Evolutionary conservation across 2,888 invertebrate genomes (phyloP).

Genomic region (Branchipolynoe longqiensis): DNA sequence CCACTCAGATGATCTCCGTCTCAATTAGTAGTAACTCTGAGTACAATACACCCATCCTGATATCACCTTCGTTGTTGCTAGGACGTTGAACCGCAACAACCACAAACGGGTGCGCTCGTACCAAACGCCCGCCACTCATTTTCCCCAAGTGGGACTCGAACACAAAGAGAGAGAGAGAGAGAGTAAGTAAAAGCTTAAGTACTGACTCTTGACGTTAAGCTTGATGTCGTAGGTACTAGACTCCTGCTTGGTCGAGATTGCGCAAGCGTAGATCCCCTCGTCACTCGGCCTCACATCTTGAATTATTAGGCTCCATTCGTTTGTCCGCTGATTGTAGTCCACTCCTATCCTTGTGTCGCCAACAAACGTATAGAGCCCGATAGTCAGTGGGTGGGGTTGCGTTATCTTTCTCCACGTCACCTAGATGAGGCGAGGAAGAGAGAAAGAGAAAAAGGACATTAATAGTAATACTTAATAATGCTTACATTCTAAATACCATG

Average conservation of each 20-base stretch:
- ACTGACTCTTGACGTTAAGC: conserved; percentile 66
- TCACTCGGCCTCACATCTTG: conserved; percentile 65
- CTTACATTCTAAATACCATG: too few species aligned
- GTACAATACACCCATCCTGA: too few species aligned
- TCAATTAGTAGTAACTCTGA: too few species aligned
- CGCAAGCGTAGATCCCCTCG: conserved; percentile 65
- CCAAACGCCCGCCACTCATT: too few species aligned
- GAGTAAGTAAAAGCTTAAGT: neutral
- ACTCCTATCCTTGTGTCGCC: conserved; percentile 64
- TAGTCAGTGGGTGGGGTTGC: conserved; percentile 62
- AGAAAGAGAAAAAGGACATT: neutral
- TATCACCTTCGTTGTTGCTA: too few species aligned
- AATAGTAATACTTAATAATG: neutral
- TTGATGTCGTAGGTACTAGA: conserved; percentile 61
- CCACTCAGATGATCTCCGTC: too few species aligned
- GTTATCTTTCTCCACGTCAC: conserved; percentile 62
- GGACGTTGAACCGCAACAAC: too few species aligned
- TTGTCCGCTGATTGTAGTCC: conserved; percentile 65
- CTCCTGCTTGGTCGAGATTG: conserved; percentile 65
- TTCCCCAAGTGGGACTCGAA: too few species aligned
- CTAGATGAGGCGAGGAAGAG: conserved; percentile 43
- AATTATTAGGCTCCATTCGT: conserved; percentile 66
- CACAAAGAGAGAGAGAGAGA: neutral
- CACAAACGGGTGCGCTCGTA: too few species aligned
- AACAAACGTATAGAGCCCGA: conserved; percentile 64